Evolutionary conservation across 2,797 vertebrate species (phyloP).

Genomic region (Propithecus deckenii): DNA sequence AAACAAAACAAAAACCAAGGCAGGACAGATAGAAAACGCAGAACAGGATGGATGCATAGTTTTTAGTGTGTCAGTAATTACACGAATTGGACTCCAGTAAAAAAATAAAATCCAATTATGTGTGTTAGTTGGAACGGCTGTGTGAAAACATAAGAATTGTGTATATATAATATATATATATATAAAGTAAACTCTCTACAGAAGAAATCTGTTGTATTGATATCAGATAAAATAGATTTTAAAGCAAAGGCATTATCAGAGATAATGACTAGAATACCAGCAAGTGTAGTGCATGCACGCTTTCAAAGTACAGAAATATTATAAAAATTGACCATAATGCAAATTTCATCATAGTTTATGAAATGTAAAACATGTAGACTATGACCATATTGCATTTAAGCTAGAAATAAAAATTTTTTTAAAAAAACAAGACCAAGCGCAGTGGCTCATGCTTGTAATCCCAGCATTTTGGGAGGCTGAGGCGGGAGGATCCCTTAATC

Average conservation of each 20-base stretch:
- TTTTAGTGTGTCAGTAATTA: neutral
- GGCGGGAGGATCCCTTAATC: neutral
- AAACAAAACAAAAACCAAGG: neutral
- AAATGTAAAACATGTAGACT: neutral
- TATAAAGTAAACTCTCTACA: neutral
- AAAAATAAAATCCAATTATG: neutral
- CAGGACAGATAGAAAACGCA: neutral
- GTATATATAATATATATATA: too few relatives aligned
- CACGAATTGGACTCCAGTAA: too few relatives aligned
- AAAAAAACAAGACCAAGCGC: neutral
- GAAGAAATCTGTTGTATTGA: neutral
- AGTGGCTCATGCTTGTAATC: neutral
- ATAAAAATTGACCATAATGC: neutral
- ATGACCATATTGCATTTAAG: neutral
- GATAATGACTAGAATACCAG: neutral
- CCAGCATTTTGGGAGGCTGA: neutral
- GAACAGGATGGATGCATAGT: neutral
- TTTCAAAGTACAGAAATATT: neutral
- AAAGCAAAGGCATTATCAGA: neutral
- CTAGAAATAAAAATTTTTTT: neutral
- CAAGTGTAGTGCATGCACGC: neutral
- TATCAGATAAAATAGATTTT: neutral
- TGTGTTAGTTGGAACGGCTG: too few relatives aligned
- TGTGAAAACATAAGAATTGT: neutral
- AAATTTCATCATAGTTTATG: too few relatives aligned